Conservation (phyloP, 2,113 vertebrate species). For the Chamaetylas fuelleborni region DNA sequence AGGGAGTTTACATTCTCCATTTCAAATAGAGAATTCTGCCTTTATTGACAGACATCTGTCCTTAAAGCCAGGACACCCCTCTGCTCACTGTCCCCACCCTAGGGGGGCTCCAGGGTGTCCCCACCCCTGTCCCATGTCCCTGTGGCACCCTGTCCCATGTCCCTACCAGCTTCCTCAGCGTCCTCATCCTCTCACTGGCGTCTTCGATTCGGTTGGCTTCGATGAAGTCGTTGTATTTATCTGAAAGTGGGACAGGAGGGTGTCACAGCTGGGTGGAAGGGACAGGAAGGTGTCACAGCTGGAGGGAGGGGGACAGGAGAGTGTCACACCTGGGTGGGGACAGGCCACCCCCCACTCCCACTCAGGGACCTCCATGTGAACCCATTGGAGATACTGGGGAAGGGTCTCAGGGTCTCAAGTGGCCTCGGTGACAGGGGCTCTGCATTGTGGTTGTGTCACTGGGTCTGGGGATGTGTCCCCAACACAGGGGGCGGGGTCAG, state of each 20-base stretch:
- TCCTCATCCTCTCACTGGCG: slow-evolving; percentile 88
- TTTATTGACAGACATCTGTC: no score
- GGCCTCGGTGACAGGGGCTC: no score
- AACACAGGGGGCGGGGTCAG: fast-evolving
- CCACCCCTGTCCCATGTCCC: not conserved
- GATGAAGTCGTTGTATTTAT: slow-evolving; percentile 96
- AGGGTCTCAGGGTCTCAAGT: no score
- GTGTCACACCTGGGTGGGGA: no score
- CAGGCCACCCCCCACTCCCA: not conserved
- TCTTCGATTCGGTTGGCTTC: slow-evolving; percentile 93
- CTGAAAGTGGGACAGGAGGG: slow-evolving; percentile 55
- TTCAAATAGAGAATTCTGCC: no score
- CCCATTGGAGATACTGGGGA: fast-evolving
- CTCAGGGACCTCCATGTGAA: fast-evolving
- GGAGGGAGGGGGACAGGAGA: not conserved
- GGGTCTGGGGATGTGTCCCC: not conserved
- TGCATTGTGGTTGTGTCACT: not conserved
- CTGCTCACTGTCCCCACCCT: not conserved
- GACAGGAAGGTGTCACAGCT: not conserved
- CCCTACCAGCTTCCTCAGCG: slow-evolving; percentile 89
- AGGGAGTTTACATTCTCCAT: no score
- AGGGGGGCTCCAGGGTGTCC: not conserved
- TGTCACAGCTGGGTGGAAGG: not conserved
- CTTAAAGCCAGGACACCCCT: no score
- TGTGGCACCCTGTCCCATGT: not conserved